Percentiles rank a stretch among this genome's conserved stretches.
phyloP scores from a whole-genome alignment of 2,888 invertebrate species.

The Tupiocoris notatus region DNA sequence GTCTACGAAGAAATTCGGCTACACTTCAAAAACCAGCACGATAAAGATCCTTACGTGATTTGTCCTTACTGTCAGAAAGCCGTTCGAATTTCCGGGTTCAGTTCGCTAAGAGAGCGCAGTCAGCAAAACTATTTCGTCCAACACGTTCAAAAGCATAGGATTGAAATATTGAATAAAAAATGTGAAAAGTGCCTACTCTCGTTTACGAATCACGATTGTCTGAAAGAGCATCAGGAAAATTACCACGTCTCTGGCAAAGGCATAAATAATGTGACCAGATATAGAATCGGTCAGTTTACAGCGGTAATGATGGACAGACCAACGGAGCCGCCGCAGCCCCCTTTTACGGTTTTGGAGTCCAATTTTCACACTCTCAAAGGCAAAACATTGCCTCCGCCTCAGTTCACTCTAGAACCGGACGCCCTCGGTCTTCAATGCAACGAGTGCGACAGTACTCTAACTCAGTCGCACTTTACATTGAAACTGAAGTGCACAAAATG shows the following conservation, averaged over 20 bases:
- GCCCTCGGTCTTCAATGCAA: constrained; percentile 60
- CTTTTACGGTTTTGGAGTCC: constrained; percentile 5
- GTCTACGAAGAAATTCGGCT: constrained; percentile 27
- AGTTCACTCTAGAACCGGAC: constrained; percentile 3
- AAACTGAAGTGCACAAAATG: constrained; percentile 71
- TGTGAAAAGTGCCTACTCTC: constrained; percentile 72
- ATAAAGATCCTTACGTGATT: constrained; percentile 65
- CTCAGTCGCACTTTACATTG: constrained; percentile 22
- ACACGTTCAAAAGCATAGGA: constrained; percentile 58
- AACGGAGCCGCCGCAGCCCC: neutral
- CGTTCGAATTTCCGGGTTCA: constrained; percentile 48
- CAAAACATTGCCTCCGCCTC: neutral
- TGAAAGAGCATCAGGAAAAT: constrained; percentile 54
- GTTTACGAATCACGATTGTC: constrained; percentile 65
- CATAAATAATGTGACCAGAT: neutral
- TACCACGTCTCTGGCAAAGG: constrained; percentile 48
- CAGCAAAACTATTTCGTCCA: constrained; percentile 51
- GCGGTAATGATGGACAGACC: neutral
- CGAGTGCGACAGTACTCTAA: constrained; percentile 70
- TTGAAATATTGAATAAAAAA: constrained; percentile 63
- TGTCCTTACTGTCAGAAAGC: constrained; percentile 84
- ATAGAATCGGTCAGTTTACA: neutral
- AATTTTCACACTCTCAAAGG: constrained; percentile 15
- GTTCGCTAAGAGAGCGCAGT: constrained; percentile 48
- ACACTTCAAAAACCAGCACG: constrained; percentile 59